A percentile compares a stretch with the other conserved stretches of the same genome.
phyloP scores from a whole-genome alignment of 2,888 invertebrate genomes.

The Pandemis corylana region DNA sequence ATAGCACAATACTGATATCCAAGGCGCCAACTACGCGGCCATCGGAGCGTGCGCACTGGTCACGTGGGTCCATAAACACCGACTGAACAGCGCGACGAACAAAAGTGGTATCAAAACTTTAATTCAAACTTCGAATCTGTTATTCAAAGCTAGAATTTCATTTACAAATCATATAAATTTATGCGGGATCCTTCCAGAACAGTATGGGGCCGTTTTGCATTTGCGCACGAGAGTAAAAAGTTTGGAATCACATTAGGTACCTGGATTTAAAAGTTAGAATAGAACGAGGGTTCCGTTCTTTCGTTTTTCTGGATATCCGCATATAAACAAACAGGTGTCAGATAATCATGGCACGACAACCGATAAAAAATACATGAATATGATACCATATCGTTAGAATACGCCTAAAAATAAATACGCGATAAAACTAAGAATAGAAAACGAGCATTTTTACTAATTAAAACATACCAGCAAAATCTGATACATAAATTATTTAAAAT shows the following conservation, averaged over 20 bases:
- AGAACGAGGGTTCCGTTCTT: not conserved
- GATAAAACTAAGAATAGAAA: not conserved
- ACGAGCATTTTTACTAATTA: not conserved
- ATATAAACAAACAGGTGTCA: not conserved
- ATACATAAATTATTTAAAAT: not conserved
- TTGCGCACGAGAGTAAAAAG: conserved; percentile 32
- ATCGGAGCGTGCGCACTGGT: conserved; percentile 49
- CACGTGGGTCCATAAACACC: conserved; percentile 56
- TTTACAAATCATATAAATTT: conserved; percentile 50
- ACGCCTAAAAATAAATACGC: not conserved
- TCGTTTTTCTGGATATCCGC: not conserved
- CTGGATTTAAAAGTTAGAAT: not conserved
- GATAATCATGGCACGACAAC: not conserved
- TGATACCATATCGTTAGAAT: not conserved
- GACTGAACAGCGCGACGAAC: conserved; percentile 52
- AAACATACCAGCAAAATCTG: no score
- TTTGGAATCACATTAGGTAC: conserved; percentile 10
- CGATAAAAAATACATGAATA: not conserved
- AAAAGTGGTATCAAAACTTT: conserved; percentile 45
- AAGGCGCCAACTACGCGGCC: conserved; percentile 15
- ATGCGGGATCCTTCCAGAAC: conserved; percentile 47
- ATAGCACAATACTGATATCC: conserved; percentile 19
- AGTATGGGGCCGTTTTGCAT: conserved; percentile 42
- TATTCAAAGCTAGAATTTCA: conserved; percentile 45
- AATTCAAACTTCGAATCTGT: conserved; percentile 54